Evolutionary conservation across 2,113 vertebrate genomes (phyloP).

Genomic region (Paratilapia polleni): DNA sequence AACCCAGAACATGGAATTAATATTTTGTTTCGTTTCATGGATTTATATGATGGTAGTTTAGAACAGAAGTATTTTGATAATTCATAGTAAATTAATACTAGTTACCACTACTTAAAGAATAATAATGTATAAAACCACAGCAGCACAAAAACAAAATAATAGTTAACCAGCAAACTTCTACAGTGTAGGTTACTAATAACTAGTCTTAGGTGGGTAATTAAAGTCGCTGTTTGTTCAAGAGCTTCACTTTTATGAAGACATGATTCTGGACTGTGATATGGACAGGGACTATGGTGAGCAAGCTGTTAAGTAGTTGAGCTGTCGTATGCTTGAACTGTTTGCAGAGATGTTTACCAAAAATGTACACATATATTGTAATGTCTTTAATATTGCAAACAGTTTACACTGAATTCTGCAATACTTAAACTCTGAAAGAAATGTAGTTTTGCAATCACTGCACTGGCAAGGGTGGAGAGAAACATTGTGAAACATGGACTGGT

Average conservation of each 20-base stretch:
- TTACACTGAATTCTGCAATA: not conserved
- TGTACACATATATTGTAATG: not conserved
- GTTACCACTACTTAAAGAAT: not conserved
- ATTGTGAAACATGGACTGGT: not conserved
- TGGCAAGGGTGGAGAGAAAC: not conserved
- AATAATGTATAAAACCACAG: not conserved
- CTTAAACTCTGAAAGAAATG: not conserved
- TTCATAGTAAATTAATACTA: not conserved
- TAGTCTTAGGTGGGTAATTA: too few relatives aligned
- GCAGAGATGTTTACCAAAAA: not conserved
- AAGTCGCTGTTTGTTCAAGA: not conserved
- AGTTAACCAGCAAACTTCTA: not conserved
- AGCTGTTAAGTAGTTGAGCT: too few relatives aligned
- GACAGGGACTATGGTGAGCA: not conserved
- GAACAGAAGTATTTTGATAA: not conserved
- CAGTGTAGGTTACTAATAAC: not conserved
- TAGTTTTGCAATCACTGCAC: not conserved
- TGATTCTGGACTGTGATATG: not conserved
- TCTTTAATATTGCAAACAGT: not conserved
- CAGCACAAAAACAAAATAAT: not conserved
- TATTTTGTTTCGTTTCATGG: not conserved
- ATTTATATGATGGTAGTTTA: not conserved
- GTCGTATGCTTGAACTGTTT: too few relatives aligned
- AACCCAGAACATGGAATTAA: not conserved
- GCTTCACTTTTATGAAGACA: not conserved